These are phyloP conservation scores for Forbesichthys agassizii DNA, from an alignment of 2,113 vertebrate genomes.

Conservation along the genomic window DNA sequence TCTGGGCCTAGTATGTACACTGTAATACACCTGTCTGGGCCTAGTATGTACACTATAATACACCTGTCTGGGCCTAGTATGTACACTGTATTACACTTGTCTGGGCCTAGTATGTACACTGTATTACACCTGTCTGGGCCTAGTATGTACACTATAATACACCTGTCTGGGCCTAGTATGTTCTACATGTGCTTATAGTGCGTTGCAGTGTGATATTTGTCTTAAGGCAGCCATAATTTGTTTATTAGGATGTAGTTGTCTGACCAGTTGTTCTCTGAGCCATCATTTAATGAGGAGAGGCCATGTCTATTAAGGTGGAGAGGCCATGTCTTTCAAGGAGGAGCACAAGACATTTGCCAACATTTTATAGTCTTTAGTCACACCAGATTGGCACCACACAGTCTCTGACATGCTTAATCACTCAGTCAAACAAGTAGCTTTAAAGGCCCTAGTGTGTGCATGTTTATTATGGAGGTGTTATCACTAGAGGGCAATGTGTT, in stretches of 20 bases:
- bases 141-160: not conserved
- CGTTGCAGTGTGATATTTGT: not conserved
- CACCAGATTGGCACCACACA: too few species aligned
- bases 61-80: not conserved
- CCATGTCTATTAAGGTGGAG: not conserved
- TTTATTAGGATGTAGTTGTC: not conserved
- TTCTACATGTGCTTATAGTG: too few species aligned
- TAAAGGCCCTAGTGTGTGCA: not conserved
- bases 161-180: not conserved
- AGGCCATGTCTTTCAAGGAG: not conserved
- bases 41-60: not conserved
- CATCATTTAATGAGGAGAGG: not conserved
- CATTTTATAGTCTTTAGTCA: conserved; percentile 1
- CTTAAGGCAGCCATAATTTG: not conserved
- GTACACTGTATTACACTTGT: too few species aligned
- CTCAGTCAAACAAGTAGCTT: not conserved
- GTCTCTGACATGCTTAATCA: not conserved
- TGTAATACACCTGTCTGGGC: not conserved
- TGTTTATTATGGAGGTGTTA: conserved; percentile 3
- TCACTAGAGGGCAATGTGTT: conserved; percentile 46
- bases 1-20: too few species aligned
- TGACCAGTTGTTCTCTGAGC: not conserved
- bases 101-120: not conserved
- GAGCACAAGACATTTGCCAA: not conserved
- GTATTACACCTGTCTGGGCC: not conserved